These are phyloP conservation scores for Eudasyphora cyanicolor DNA, from an alignment of 2,888 invertebrate species.

Conservation along the genomic window DNA sequence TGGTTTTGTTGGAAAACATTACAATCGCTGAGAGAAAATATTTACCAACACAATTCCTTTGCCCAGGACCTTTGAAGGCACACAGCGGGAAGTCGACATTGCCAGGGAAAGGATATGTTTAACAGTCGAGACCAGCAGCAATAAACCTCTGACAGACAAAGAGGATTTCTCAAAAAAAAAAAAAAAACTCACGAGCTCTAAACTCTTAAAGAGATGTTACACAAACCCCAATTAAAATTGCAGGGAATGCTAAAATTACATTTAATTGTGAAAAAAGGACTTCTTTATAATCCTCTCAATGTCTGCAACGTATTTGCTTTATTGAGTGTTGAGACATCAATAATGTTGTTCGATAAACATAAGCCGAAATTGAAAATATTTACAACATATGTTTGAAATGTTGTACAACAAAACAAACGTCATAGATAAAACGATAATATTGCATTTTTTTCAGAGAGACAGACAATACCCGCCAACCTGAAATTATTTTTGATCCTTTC, in stretches of 20 bases:
- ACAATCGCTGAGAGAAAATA: slow-evolving; percentile 52
- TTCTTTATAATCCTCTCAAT: not conserved
- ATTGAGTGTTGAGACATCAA: slow-evolving; percentile 31
- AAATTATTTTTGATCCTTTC: not conserved
- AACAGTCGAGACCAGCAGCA: not conserved
- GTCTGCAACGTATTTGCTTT: not conserved
- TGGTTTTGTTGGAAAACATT: slow-evolving; percentile 57
- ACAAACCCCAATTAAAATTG: slow-evolving; percentile 28
- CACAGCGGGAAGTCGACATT: slow-evolving; percentile 13
- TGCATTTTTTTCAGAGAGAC: not conserved
- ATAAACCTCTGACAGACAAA: not conserved
- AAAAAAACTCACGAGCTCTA: not conserved
- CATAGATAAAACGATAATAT: slow-evolving; percentile 14
- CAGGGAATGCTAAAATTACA: slow-evolving; percentile 58
- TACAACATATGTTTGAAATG: slow-evolving; percentile 57
- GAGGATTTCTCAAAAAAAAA: not conserved
- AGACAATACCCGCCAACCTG: not conserved
- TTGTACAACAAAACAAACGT: slow-evolving; percentile 13
- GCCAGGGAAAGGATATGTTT: not conserved
- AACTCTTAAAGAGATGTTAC: not conserved
- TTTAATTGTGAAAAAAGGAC: slow-evolving; percentile 50
- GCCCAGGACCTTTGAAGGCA: not conserved
- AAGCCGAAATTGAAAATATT: slow-evolving; percentile 35
- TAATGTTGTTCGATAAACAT: too few species aligned
- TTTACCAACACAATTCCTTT: slow-evolving; percentile 46